Evolutionary conservation across 2,888 invertebrate genomes (phyloP).

Genomic region (Crepidodera aurea): DNA sequence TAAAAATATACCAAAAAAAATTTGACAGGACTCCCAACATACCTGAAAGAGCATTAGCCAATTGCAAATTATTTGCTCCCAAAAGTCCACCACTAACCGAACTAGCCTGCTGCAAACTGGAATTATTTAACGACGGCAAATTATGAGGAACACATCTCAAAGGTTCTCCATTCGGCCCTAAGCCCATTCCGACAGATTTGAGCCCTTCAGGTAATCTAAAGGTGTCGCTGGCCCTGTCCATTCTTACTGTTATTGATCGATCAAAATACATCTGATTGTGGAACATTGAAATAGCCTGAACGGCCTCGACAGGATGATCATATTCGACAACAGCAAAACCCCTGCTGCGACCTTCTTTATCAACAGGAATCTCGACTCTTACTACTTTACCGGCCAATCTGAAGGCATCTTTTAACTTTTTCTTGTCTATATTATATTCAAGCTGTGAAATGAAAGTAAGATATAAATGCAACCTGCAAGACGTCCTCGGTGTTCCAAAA

Average conservation of each 20-base stretch:
- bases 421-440: slow-evolving; percentile 36
- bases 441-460: slow-evolving; percentile 63
- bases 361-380: slow-evolving; percentile 87
- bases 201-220: slow-evolving; percentile 88
- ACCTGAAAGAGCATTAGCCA: slow-evolving; percentile 61
- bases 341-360: slow-evolving; percentile 95
- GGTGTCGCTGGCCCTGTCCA: slow-evolving; percentile 84
- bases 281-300: slow-evolving; percentile 97
- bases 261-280: slow-evolving; percentile 94
- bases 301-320: slow-evolving; percentile 98
- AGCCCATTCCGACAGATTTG: slow-evolving; percentile 90
- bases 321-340: slow-evolving; percentile 96
- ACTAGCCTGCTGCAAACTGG: slow-evolving; percentile 30
- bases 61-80: slow-evolving; percentile 65
- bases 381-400: slow-evolving; percentile 88
- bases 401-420: slow-evolving; percentile 37
- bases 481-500: slow-evolving; percentile 1
- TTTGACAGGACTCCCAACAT: no score
- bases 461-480: no score
- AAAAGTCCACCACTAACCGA: slow-evolving; percentile 63
- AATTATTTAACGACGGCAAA: slow-evolving; percentile 59
- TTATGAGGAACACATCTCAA: slow-evolving; percentile 85
- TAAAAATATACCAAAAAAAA: background rate
- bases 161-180: slow-evolving; percentile 92
- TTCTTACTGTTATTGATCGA: slow-evolving; percentile 91